Conservation (phyloP, 2,888 invertebrate species). For the Azorinus chamasolen region DNA sequence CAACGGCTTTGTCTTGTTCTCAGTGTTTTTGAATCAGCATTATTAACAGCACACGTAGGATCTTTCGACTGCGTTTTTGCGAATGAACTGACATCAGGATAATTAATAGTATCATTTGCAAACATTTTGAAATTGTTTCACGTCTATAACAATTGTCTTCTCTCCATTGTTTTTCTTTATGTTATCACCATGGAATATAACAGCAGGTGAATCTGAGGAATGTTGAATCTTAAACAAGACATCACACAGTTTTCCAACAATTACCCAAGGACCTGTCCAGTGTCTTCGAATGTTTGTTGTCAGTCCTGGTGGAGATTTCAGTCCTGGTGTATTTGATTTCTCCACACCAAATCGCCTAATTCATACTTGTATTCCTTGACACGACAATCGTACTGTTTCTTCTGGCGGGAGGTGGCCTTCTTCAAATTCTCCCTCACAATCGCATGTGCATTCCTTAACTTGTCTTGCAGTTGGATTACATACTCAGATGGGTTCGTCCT, state of each 20-base stretch:
- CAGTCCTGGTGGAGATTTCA: conserved; percentile 22
- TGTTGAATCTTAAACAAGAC: background rate
- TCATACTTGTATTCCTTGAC: conserved; percentile 5
- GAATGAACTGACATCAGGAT: too few species aligned
- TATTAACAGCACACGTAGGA: too few species aligned
- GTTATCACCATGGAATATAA: background rate
- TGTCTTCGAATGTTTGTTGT: background rate
- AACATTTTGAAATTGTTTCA: too few species aligned
- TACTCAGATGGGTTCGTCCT: conserved; percentile 36
- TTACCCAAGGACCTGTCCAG: conserved; percentile 10
- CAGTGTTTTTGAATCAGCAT: too few species aligned
- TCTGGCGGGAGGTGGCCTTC: conserved; percentile 5
- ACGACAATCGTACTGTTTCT: conserved; percentile 8
- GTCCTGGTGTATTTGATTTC: too few species aligned
- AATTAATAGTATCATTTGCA: too few species aligned
- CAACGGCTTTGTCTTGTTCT: too few species aligned
- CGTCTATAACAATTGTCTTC: too few species aligned
- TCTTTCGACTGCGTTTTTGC: too few species aligned
- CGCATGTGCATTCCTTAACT: conserved; percentile 3
- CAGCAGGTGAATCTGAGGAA: background rate
- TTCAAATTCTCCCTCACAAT: conserved; percentile 7
- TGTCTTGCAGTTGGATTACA: conserved; percentile 31
- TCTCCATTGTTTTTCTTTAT: background rate
- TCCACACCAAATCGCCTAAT: conserved; percentile 14
- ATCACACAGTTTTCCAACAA: background rate